These are phyloP conservation scores for Notothenia rossii DNA, from an alignment of 2,113 vertebrate species.

Conservation along the genomic window DNA sequence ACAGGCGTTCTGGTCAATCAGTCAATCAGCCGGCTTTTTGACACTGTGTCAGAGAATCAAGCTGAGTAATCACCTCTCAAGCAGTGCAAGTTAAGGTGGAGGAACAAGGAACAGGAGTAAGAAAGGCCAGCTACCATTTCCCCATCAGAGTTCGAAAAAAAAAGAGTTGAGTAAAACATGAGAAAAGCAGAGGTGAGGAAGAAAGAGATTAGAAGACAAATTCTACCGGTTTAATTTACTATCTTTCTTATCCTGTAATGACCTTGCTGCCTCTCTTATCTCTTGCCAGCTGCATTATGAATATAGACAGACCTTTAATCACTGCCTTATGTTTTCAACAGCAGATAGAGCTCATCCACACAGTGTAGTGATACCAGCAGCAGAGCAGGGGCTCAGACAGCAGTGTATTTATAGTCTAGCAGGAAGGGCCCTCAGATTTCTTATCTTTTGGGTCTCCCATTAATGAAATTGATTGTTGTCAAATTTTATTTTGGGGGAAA, in stretches of 20 bases:
- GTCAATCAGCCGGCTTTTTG: not conserved
- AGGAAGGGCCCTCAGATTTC: no score
- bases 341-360: conserved; percentile 59
- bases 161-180: conserved; percentile 4
- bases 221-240: conserved; percentile 56
- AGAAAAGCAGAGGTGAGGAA: conserved; percentile 6
- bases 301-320: conserved; percentile 68
- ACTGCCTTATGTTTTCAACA: conserved; percentile 47
- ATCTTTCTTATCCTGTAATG: conserved; percentile 56
- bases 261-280: conserved; percentile 43
- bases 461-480: no score
- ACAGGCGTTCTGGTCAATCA: not conserved
- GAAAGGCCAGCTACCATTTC: conserved; percentile 1
- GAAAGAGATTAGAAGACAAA: conserved; percentile 44
- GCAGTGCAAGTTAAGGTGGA: not conserved
- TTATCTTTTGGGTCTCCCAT: no score
- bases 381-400: no score
- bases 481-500: no score
- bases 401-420: no score
- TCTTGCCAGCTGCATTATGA: conserved; percentile 44
- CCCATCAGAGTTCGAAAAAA: not conserved
- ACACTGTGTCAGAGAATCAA: not conserved
- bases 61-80: not conserved
- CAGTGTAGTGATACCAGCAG: conserved; percentile 27
- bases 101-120: not conserved